Evolutionary conservation across 2,888 invertebrate species (phyloP), one percentile per base, ranked within the genome.

Genomic region (Aspidiotus rigidus): DNA sequence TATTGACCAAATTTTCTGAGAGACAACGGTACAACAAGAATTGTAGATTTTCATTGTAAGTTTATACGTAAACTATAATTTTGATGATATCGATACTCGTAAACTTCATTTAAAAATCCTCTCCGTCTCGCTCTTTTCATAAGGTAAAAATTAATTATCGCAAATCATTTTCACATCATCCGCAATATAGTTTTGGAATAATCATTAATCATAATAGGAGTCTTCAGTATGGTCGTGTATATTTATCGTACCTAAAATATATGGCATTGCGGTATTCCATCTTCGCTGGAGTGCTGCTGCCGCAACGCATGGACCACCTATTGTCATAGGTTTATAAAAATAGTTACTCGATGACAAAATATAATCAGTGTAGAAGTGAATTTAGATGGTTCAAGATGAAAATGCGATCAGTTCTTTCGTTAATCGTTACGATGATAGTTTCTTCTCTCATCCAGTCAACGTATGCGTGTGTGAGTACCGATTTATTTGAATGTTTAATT

Each of bases 401-500:
- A 66, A 66, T 40, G 44, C 41, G 13, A 57, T 17, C 41, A 8
- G 64, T 66, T 39, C 44, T 66, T 42, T 66, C 44, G 17, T 44
- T 57, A n/a, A 57, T 17, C 17, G 54, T 54, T 41, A 44, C 57
- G 15, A 28, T 5, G 28, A 13, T 66, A 7, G 57, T 56, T 44
- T 42, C 59, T n/a, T 42, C n/a, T 57, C 57, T 17, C 17, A 17
- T 55, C 16, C 64, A 17, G 7, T 10, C 9, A 44, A 57, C n/a
- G 7, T 41, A 66, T 16, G 57, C 64, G 56, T 66, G 64, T 42
- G 64, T 66, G 57, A 66, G 64, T 66, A 66, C n/a, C 7, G 8
- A 28, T 16, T 39, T 44, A 41, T n/a, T 10, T 41, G 11, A 15
- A 11, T n/a, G 3, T 7, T 42, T 44, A 28, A 28, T 28, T 28